These are phyloP conservation scores for Caranx melampygus DNA, from an alignment of 2,113 vertebrate species.

Conservation along the genomic window DNA sequence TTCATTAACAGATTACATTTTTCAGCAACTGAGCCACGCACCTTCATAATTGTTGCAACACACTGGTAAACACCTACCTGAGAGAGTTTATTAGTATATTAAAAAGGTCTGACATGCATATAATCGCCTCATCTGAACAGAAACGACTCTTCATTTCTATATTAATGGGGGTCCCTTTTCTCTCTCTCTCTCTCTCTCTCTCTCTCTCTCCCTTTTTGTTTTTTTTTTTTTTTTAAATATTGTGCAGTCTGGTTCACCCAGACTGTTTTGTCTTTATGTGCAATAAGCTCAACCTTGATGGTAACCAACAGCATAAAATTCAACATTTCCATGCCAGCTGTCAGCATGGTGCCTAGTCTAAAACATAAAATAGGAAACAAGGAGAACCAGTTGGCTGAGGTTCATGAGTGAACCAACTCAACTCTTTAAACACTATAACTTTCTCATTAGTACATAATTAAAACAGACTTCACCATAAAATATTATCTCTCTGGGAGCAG, in stretches of 20 bases:
- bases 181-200: not conserved
- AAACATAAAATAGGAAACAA: no score
- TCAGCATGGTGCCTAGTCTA: no score
- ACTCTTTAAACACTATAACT: no score
- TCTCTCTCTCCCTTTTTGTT: not conserved
- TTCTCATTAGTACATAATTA: no score
- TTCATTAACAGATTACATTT: slow-evolving; percentile 3
- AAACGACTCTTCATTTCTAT: not conserved
- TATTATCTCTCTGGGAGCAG: no score
- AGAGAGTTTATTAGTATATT: not conserved
- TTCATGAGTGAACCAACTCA: no score
- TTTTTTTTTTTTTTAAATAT: not conserved
- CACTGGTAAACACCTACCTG: not conserved
- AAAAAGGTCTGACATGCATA: not conserved
- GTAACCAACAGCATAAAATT: not conserved
- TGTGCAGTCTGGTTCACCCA: not conserved
- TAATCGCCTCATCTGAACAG: not conserved
- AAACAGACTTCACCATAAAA: no score
- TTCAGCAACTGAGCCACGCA: not conserved
- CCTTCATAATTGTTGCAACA: not conserved
- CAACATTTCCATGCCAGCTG: no score
- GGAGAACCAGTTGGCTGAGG: no score
- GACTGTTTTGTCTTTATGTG: not conserved
- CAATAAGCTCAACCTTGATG: not conserved
- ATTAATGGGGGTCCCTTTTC: no score